These are phyloP conservation scores for Spea hammondii DNA, from an alignment of 2,797 vertebrate species.

Conservation along the genomic window DNA sequence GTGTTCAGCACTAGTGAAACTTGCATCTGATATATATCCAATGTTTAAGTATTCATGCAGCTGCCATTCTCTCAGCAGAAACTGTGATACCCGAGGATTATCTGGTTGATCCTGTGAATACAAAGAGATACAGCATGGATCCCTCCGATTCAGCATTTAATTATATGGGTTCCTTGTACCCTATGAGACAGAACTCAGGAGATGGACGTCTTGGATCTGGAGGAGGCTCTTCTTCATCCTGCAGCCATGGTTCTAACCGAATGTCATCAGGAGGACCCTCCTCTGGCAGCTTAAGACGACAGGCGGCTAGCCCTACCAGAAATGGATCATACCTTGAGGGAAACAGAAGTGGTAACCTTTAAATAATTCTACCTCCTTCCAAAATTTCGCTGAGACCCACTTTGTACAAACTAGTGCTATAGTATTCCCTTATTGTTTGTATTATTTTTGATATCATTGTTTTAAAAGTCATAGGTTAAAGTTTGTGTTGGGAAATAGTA, in stretches of 20 bases:
- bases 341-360: constrained; percentile 83
- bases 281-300: constrained; percentile 69
- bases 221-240: constrained; percentile 58
- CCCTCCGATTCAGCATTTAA: constrained; percentile 74
- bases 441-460: neutral
- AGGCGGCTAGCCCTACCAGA: constrained; percentile 74
- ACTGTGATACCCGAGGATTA: constrained; percentile 78
- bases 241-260: constrained; percentile 64
- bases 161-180: constrained; percentile 69
- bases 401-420: neutral
- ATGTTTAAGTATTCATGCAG: constrained; percentile 36
- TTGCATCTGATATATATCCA: too few species aligned
- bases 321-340: constrained; percentile 74
- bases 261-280: constrained; percentile 63
- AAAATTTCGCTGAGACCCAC: neutral
- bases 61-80: constrained; percentile 66
- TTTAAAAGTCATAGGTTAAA: too few species aligned
- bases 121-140: constrained; percentile 75
- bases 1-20: too few species aligned
- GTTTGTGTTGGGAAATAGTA: too few species aligned
- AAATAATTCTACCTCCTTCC: neutral
- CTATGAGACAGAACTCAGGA: constrained; percentile 64
- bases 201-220: constrained; percentile 59
- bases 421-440: neutral
- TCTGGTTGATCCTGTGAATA: constrained; percentile 68